Evolutionary conservation across 2,888 invertebrate species (phyloP).

Genomic region (Flexamia atlantica): DNA sequence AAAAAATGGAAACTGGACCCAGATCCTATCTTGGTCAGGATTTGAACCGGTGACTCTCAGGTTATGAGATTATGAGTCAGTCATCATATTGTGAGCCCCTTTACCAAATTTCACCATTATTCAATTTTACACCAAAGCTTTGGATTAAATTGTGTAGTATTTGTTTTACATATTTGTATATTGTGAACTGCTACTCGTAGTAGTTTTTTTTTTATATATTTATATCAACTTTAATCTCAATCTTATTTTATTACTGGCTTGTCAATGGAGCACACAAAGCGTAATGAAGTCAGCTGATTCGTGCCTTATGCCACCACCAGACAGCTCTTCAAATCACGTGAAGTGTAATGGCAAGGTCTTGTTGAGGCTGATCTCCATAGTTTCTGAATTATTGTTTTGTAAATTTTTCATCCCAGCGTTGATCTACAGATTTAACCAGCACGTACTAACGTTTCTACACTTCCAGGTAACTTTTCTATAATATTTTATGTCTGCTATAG

Average conservation of each 20-base stretch:
- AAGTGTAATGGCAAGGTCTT: slow-evolving; percentile 69
- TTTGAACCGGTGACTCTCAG: no score
- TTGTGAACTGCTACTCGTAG: no score
- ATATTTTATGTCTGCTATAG: slow-evolving; percentile 1
- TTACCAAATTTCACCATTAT: no score
- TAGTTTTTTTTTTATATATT: no score
- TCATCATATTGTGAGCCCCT: no score
- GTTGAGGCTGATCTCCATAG: background rate
- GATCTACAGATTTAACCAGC: slow-evolving; percentile 39
- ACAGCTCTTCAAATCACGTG: slow-evolving; percentile 69
- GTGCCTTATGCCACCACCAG: slow-evolving; percentile 22
- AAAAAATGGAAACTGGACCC: no score
- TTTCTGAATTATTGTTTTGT: background rate
- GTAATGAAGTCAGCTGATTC: slow-evolving; percentile 42
- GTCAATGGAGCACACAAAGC: background rate
- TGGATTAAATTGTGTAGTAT: no score
- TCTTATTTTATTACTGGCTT: background rate
- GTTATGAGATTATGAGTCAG: no score
- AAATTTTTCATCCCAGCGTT: background rate
- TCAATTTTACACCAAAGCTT: no score
- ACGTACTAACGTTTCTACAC: background rate
- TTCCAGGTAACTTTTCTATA: background rate
- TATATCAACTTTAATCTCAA: no score
- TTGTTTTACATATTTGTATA: no score
- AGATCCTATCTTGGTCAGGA: no score